Evolutionary conservation across 2,113 vertebrate genomes (phyloP).

Genomic region (Siniperca knerii): DNA sequence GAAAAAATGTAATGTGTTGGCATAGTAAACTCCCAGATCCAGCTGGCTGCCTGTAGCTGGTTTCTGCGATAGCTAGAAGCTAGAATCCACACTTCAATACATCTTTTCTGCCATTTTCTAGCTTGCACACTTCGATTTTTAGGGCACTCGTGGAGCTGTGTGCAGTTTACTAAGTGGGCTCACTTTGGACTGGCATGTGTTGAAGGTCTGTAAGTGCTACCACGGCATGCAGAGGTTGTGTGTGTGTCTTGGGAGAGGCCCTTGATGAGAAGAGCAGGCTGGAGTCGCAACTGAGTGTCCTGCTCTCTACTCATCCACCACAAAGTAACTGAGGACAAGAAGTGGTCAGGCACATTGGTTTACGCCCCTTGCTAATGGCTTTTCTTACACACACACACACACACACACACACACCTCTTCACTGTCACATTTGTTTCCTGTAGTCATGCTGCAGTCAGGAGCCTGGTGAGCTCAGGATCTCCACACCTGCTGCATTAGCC

Average conservation of each 20-base stretch:
- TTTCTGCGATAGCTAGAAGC: constrained; percentile 33
- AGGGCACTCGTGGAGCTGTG: constrained; percentile 37
- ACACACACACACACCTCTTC: background rate
- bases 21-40: constrained; percentile 26
- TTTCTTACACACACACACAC: background rate
- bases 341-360: constrained; percentile 48
- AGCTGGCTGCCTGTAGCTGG: constrained; percentile 48
- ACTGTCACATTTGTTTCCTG: background rate
- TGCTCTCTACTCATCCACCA: constrained; percentile 36
- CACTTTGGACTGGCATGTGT: constrained; percentile 52
- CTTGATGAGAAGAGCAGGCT: constrained; percentile 56
- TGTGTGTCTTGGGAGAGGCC: constrained; percentile 39
- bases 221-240: constrained; percentile 33
- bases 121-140: constrained; percentile 50
- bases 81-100: constrained; percentile 21
- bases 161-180: constrained; percentile 50
- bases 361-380: constrained; percentile 23
- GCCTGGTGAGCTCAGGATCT: background rate
- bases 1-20: constrained; percentile 12
- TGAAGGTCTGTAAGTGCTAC: constrained; percentile 55
- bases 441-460: background rate
- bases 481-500: constrained; percentile 3
- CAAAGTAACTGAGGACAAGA: constrained; percentile 35
- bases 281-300: constrained; percentile 16
- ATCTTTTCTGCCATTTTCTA: constrained; percentile 24